Conservation (phyloP, 2,888 invertebrate genomes). For the Hydriomena furcata region DNA sequence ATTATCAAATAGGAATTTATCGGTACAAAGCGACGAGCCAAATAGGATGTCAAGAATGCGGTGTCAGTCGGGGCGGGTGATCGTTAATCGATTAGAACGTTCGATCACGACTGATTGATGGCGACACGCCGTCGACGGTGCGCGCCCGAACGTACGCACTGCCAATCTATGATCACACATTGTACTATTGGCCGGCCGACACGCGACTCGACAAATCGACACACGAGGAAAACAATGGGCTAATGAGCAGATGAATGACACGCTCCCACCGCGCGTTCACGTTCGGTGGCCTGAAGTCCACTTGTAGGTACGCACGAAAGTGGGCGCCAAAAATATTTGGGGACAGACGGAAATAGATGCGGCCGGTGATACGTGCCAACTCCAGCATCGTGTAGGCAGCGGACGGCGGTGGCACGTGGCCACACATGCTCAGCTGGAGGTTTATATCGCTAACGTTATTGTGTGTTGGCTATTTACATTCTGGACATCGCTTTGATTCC, state of each 20-base stretch:
- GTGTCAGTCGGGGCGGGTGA: constrained; percentile 53
- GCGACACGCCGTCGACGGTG: constrained; percentile 60
- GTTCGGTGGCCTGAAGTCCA: constrained; percentile 54
- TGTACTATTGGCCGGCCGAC: constrained; percentile 69
- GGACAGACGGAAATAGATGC: constrained; percentile 75
- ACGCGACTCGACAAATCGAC: constrained; percentile 70
- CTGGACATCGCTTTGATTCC: constrained; percentile 32
- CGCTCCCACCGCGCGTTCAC: constrained; percentile 54
- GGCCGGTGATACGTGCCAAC: constrained; percentile 73
- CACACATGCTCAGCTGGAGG: constrained; percentile 51
- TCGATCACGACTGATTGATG: constrained; percentile 76
- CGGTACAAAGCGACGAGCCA: constrained; percentile 46
- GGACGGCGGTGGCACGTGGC: constrained; percentile 64
- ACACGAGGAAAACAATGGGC: constrained; percentile 75
- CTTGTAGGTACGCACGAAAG: constrained; percentile 70
- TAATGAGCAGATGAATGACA: constrained; percentile 81
- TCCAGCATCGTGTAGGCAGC: constrained; percentile 59
- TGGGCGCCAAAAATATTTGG: constrained; percentile 79
- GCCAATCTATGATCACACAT: constrained; percentile 56
- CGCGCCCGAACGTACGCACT: constrained; percentile 61
- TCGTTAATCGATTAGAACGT: constrained; percentile 71
- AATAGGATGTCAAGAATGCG: constrained; percentile 56
- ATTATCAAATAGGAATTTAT: constrained; percentile 24
- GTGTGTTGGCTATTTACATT: constrained; percentile 35
- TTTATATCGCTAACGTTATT: constrained; percentile 40